phyloP scores from a whole-genome alignment of 2,113 vertebrate species.

The Polypterus senegalus region DNA sequence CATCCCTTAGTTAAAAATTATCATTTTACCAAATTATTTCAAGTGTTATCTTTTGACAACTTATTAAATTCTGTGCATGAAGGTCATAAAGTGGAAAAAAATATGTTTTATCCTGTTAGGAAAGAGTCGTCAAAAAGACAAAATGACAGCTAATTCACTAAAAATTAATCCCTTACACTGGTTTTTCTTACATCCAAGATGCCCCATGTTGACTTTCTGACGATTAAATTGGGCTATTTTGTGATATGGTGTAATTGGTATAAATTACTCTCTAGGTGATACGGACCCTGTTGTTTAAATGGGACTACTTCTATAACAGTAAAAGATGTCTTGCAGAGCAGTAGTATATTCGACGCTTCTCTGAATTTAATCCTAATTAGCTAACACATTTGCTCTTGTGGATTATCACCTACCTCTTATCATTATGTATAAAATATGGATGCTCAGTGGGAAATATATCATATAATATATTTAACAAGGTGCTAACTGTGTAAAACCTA shows the following conservation, averaged over 20 bases:
- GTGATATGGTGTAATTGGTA: slow-evolving; percentile 63
- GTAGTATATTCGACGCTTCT: slow-evolving; percentile 38
- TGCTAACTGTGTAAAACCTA: slow-evolving; percentile 28
- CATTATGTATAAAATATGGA: slow-evolving; percentile 44
- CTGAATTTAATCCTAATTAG: slow-evolving; percentile 52
- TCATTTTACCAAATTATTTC: slow-evolving; percentile 3
- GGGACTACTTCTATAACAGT: slow-evolving; percentile 24
- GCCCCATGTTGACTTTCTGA: slow-evolving; percentile 59
- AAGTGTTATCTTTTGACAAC: not conserved
- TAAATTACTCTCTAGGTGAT: slow-evolving; percentile 67
- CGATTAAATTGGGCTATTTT: slow-evolving; percentile 65
- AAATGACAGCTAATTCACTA: slow-evolving; percentile 44
- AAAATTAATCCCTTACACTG: slow-evolving; percentile 53
- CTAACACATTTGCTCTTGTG: slow-evolving; percentile 43
- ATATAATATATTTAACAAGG: slow-evolving; percentile 46
- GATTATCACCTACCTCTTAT: slow-evolving; percentile 52
- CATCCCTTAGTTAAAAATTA: no score
- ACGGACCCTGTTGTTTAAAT: slow-evolving; percentile 63
- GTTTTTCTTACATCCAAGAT: slow-evolving; percentile 23
- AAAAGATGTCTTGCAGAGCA: slow-evolving; percentile 25
- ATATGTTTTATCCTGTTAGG: slow-evolving; percentile 23
- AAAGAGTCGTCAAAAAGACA: slow-evolving; percentile 32
- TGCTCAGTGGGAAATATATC: slow-evolving; percentile 43
- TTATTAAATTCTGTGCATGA: not conserved
- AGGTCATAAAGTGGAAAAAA: not conserved